These are phyloP conservation scores for Chascanopsetta lugubris DNA, from an alignment of 2,113 vertebrate genomes.

Conservation along the genomic window DNA sequence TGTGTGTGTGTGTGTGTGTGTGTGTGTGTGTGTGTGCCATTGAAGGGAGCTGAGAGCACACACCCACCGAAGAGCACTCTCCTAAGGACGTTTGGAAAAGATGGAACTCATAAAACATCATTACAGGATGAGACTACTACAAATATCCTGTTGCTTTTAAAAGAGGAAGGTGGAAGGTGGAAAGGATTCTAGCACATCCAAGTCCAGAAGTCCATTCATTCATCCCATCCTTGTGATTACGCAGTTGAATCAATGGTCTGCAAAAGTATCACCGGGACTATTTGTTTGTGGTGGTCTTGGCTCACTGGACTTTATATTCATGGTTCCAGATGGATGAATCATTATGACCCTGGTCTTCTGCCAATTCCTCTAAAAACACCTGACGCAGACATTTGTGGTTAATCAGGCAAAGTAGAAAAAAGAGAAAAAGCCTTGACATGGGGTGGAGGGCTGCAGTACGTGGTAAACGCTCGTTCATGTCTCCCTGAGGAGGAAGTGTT, in stretches of 20 bases:
- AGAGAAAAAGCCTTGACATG: no score
- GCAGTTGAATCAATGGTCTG: neutral
- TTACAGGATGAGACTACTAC: neutral
- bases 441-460: neutral
- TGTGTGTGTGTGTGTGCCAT: slow-evolving; percentile 14
- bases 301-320: neutral
- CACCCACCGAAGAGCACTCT: slow-evolving; percentile 24
- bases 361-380: neutral
- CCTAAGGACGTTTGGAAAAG: slow-evolving; percentile 24
- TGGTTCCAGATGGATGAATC: neutral
- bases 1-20: no score
- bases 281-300: neutral
- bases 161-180: neutral
- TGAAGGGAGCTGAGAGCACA: slow-evolving; percentile 2
- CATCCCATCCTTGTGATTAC: neutral
- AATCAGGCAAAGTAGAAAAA: no score
- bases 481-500: no score
- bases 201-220: neutral
- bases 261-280: neutral
- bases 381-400: neutral
- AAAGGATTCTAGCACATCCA: no score
- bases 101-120: slow-evolving; percentile 7
- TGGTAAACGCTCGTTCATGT: neutral
- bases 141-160: neutral
- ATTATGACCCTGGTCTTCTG: neutral